Base-by-base conservation (phyloP, 2,888 invertebrate genomes). In the Rotaria socialis region DNA sequence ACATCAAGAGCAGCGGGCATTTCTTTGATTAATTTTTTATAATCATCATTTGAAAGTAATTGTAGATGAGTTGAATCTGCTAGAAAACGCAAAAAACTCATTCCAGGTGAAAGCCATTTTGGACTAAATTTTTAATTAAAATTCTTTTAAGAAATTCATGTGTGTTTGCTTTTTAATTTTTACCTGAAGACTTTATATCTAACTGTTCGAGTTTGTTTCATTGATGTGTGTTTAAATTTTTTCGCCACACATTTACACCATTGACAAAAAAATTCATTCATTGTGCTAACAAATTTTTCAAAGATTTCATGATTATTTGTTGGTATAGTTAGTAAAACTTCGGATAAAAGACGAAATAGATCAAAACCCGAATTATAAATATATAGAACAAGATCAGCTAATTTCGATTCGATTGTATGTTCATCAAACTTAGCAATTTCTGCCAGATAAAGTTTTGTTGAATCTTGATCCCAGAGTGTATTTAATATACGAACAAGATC, bases 221-320 rank as follows among this genome's bases (percentile, higher is more conserved):
- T 14, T 19, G 67, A 67, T 6, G 22, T 80, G 3, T 80, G 14
- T n/a, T 43, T 80, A 47, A 80, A 80, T 80, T 80, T 80, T 47
- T 80, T 80, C n/a, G 47, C 47, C 0, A 67, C 67, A 80, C 43
- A 80, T 80, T 80, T 80, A 80, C 80, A 80, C 80, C 80, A 80
- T 80, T 80, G 47, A 80, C 80, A 80, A n/a, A 80, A 80, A 10
- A 80, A 80, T n/a, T 80, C 80, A 80, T 80, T 80, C 80, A 80
- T 80, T n/a, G 8, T 43, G 19, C 22, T n/a, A 11, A 80, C n/a
- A 80, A 47, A 43, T 14, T 47, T 80, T 35, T 19, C 19, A 11
- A 67, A 35, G 16, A 67, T 67, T 35, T 67, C 67, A 67, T 67
- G 35, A 35, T 67, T 35, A 6, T 67, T 47, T 14, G 10, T 11